These are phyloP conservation scores for Rhynchotus rufescens DNA, from an alignment of 2,797 vertebrate species.

Conservation along the genomic window DNA sequence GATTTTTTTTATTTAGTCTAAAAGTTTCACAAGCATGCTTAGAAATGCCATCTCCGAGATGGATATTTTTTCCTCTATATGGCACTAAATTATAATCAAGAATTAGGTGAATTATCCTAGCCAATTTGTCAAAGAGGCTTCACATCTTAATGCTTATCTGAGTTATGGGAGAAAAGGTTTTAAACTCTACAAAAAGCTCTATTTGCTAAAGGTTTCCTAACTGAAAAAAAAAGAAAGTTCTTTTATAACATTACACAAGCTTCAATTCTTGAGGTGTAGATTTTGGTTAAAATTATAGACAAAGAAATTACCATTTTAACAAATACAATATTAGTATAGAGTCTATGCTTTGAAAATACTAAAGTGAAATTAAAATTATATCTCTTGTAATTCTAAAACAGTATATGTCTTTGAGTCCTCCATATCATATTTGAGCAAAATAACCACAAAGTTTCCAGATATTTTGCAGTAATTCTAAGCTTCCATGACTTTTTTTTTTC, in stretches of 20 bases:
- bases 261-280: neutral
- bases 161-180: neutral
- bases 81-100: neutral
- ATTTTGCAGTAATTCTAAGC: neutral
- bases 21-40: neutral
- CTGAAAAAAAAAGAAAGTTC: too few species aligned
- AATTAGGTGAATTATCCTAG: neutral
- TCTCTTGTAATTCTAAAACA: neutral
- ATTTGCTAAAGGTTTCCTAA: neutral
- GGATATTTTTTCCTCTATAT: neutral
- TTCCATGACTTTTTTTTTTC: neutral
- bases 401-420: neutral
- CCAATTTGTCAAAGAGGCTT: neutral
- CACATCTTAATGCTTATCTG: neutral
- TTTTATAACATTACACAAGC: neutral
- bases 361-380: neutral
- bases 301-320: rapidly evolving
- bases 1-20: neutral
- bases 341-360: neutral
- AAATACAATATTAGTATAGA: neutral
- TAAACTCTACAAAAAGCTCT: neutral
- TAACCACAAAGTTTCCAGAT: neutral
- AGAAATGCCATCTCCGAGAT: neutral
- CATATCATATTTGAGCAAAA: neutral
- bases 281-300: neutral